phyloP scores from a whole-genome alignment of 2,113 vertebrate species.

The Muscicapa adusta region DNA sequence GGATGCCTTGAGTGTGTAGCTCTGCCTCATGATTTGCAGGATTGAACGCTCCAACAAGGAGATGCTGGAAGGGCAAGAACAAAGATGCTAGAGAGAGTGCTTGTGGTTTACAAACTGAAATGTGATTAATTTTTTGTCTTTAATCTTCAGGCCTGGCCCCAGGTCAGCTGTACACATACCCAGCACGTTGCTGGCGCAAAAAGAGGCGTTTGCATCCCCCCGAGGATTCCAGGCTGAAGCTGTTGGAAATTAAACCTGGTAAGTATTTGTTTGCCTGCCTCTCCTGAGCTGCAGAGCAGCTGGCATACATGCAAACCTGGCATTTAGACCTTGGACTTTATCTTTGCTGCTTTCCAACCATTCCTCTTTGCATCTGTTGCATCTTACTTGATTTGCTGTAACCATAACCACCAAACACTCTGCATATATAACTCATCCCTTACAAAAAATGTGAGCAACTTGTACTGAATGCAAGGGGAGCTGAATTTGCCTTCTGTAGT shows the following conservation, averaged over 20 bases:
- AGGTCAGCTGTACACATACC: constrained; percentile 94
- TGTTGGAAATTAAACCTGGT: constrained; percentile 91
- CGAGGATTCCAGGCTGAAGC: constrained; percentile 86
- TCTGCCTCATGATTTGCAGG: not conserved
- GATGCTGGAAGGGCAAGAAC: not conserved
- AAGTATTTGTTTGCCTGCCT: constrained; percentile 49
- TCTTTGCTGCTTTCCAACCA: not conserved
- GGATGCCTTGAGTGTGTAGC: not conserved
- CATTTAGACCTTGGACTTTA: constrained; percentile 7
- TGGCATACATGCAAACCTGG: not conserved
- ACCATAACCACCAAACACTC: not conserved
- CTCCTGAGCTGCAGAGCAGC: not conserved
- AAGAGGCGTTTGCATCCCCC: constrained; percentile 89
- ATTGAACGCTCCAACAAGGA: not conserved
- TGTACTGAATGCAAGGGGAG: not conserved
- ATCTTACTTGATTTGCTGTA: not conserved
- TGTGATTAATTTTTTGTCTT: constrained; percentile 41
- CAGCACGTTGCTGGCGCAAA: constrained; percentile 97
- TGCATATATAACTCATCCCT: not conserved
- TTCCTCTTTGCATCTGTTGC: not conserved
- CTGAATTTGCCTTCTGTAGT: not conserved
- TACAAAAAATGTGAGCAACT: not conserved
- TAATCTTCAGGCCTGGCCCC: constrained; percentile 82
- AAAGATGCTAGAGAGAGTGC: not conserved
- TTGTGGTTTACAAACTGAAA: constrained; percentile 20